A percentile compares a stretch with the other conserved stretches of the same genome.
Evolutionary conservation across 2,797 vertebrate species (phyloP).

Genomic region (Eulemur rubriventer): DNA sequence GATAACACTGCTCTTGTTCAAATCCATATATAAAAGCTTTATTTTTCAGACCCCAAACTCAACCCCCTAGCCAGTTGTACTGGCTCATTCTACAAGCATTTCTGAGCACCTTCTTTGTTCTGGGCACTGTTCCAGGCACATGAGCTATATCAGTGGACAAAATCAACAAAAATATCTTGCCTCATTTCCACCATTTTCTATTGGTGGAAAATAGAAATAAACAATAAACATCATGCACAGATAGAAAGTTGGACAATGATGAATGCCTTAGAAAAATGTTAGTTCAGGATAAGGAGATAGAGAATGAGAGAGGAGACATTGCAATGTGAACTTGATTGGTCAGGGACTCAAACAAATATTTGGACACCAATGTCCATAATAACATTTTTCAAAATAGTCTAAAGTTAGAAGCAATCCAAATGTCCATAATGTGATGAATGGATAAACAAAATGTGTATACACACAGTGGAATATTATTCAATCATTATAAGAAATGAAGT

Average conservation of each 20-base stretch:
- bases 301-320: not conserved
- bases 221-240: not conserved
- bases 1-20: not conserved
- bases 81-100: not conserved
- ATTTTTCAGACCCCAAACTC: not conserved
- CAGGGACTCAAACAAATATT: not conserved
- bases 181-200: not conserved
- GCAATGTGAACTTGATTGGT: not conserved
- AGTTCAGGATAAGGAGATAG: not conserved
- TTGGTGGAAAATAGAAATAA: not conserved
- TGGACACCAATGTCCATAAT: not conserved
- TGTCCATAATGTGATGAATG: not conserved
- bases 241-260: not conserved
- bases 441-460: not conserved
- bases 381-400: not conserved
- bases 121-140: rapidly evolving
- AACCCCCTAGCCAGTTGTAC: not conserved
- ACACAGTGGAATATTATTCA: not conserved
- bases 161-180: not conserved
- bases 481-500: not conserved
- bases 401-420: not conserved
- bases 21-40: not conserved
- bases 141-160: not conserved
- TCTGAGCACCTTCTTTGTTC: not conserved
- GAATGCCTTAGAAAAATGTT: not conserved